phyloP scores from a whole-genome alignment of 2,888 invertebrate genomes.

The Nephrotoma flavescens region DNA sequence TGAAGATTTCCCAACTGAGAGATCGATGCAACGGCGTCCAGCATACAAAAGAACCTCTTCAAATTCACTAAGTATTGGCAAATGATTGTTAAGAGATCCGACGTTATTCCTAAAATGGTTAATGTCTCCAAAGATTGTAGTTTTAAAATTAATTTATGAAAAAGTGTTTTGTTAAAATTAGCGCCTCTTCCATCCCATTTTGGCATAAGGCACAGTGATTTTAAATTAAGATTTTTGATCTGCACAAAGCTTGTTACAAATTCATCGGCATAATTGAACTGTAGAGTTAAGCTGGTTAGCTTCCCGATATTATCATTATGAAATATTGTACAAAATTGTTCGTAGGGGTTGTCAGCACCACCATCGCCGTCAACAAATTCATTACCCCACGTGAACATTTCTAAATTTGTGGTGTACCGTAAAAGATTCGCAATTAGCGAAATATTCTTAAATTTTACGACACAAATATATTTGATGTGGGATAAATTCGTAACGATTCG shows the following conservation, averaged over 20 bases:
- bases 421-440: not conserved
- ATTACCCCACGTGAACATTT: not conserved
- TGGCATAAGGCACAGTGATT: not conserved
- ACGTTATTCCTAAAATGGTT: not conserved
- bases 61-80: not conserved
- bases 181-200: not conserved
- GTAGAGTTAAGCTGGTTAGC: not conserved
- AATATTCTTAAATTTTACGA: not conserved
- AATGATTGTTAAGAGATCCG: not conserved
- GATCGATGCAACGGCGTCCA: not conserved
- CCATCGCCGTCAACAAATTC: not conserved
- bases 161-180: not conserved
- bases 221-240: not conserved
- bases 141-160: not conserved
- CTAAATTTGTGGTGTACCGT: not conserved
- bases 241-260: not conserved
- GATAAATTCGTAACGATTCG: not conserved
- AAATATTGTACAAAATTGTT: not conserved
- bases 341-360: not conserved
- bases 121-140: not conserved
- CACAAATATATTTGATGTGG: not conserved
- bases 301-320: not conserved
- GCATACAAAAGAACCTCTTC: not conserved
- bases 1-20: not conserved
- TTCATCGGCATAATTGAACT: not conserved